Conservation (phyloP, 2,797 vertebrate genomes). For the Gephyroberyx darwinii region DNA sequence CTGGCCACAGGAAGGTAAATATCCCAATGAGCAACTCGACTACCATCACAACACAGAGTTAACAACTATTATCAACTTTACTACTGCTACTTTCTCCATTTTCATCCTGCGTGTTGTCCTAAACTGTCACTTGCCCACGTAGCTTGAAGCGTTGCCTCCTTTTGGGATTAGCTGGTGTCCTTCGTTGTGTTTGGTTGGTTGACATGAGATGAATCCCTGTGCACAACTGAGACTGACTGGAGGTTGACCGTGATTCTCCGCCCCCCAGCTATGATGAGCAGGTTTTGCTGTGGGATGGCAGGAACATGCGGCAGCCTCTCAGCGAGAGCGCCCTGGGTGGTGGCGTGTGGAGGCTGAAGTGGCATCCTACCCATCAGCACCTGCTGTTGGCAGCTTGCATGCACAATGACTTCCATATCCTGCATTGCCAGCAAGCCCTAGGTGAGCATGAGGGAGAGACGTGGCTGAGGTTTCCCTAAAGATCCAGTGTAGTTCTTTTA, state of each 20-base stretch:
- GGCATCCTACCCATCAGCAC: constrained; percentile 88
- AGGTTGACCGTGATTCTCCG: neutral
- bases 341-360: constrained; percentile 95
- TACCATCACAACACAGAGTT: too few species aligned
- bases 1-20: constrained; percentile 94
- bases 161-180: too few species aligned
- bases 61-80: too few species aligned
- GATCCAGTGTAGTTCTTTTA: too few species aligned
- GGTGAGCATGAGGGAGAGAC: constrained; percentile 60
- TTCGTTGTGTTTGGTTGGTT: too few species aligned
- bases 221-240: too few species aligned
- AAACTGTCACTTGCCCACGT: too few species aligned
- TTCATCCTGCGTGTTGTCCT: too few species aligned
- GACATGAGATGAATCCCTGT: neutral
- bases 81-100: too few species aligned
- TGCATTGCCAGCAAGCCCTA: constrained; percentile 83
- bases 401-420: constrained; percentile 91
- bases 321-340: constrained; percentile 85
- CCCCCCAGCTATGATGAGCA: constrained; percentile 92
- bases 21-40: neutral
- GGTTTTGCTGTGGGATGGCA: constrained; percentile 92
- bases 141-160: too few species aligned
- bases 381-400: constrained; percentile 94
- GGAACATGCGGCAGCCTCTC: constrained; percentile 87
- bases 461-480: neutral